Evolutionary conservation across 1,140 invertebrate species (phyloP), one percentile per base, ranked within the genome.

Genomic region (Nasonia giraulti): DNA sequence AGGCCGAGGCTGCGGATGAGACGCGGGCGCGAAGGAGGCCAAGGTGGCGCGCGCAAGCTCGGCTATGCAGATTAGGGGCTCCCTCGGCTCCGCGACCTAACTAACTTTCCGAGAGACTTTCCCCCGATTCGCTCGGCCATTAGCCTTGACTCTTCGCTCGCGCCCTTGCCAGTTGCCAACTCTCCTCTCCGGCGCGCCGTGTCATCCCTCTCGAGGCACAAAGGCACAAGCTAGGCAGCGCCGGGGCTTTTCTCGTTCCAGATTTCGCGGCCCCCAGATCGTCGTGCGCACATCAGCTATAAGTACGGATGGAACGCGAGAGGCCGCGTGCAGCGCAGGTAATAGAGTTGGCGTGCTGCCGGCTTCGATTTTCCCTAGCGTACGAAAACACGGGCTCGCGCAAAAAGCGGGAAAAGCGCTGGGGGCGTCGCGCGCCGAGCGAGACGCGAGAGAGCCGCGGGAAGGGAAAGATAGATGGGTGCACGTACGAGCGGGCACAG

Each of bases 21-120:
- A 40, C 75, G 92, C 40, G 68, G 73, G 20, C 23, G 82, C 82
- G 50, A 66, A 47, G 37, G 80, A 69, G 55, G 40, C 74, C 40
- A 79, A 83, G 84, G 82, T 73, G 31, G 75, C 23, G 27, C 69
- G 8, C 50, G 78, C 27, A 27, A 27, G 23, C 40, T 89, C 89
- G 89, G 90, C 91, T 92, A 92, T 92, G 92, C 91, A 93, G 91
- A 93, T 92, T 91, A 92, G 90, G 90, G 88, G 88, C 90, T 88
- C 87, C 88, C 89, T 87, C 87, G 84, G 91, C 66, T 31, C 23
- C 79, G 10, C 33, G 79, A 80, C 68, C 68, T 92, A 92, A 92
- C 91, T 92, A 92, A 93, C 91, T 92, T 92, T 87, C 74, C 33
- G 68, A 40, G 55, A 62, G 55, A 62, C 82, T 86, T 68, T 81